These are phyloP conservation scores for Drosophila mulleri DNA, from an alignment of 2,888 invertebrate genomes.

Conservation along the genomic window DNA sequence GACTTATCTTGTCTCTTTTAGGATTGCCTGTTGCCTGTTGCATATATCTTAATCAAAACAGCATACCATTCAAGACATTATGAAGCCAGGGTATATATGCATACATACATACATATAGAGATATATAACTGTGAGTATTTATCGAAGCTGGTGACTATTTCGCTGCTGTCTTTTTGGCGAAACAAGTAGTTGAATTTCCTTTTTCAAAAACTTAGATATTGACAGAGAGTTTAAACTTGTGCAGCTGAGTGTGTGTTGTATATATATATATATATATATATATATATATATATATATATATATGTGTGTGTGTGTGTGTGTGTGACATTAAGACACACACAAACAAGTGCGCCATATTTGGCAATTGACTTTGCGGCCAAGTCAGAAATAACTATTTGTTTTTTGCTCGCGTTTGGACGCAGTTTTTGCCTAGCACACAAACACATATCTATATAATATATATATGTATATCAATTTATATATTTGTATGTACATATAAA, in stretches of 20 bases:
- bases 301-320: constrained; percentile 30
- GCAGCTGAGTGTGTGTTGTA: constrained; percentile 31
- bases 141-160: constrained; percentile 65
- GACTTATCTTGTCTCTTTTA: neutral
- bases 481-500: neutral
- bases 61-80: neutral
- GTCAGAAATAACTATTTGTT: constrained; percentile 52
- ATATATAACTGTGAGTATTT: constrained; percentile 35
- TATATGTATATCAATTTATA: constrained; percentile 7
- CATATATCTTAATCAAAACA: neutral
- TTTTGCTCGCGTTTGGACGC: constrained; percentile 48
- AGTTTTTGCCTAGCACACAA: constrained; percentile 27
- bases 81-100: neutral
- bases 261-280: constrained; percentile 25
- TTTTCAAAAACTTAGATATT: constrained; percentile 72
- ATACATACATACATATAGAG: constrained; percentile 2
- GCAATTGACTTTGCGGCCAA: constrained; percentile 81
- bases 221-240: constrained; percentile 72
- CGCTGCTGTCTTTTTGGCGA: constrained; percentile 62
- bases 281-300: constrained; percentile 25
- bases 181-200: constrained; percentile 80
- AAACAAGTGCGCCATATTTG: constrained; percentile 80
- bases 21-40: neutral
- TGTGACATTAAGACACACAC: constrained; percentile 76
- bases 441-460: constrained; percentile 6